Conservation (phyloP, 2,113 vertebrate genomes). For the Sylvia atricapilla region DNA sequence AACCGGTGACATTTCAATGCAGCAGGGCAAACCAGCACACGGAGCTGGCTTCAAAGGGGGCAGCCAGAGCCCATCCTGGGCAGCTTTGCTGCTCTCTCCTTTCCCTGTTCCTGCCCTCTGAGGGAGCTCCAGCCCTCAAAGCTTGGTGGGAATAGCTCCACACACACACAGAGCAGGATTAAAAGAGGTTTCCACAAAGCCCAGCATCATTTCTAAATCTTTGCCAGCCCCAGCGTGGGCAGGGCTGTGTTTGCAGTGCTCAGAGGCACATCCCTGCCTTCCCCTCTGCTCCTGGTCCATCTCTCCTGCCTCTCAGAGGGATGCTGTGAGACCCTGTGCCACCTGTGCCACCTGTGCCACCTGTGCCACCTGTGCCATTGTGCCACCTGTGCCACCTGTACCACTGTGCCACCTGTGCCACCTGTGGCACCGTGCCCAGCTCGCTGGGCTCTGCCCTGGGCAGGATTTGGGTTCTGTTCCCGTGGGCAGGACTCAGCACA, state of each 20-base stretch:
- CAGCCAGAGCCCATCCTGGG: neutral
- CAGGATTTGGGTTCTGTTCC: neutral
- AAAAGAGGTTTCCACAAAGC: neutral
- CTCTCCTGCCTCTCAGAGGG: accelerated
- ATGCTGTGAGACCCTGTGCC: neutral
- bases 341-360: neutral
- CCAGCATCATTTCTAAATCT: neutral
- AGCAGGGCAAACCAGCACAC: neutral
- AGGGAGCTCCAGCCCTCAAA: neutral
- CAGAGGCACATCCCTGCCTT: neutral
- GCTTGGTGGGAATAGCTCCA: neutral
- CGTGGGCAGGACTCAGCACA: neutral
- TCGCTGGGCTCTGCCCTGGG: accelerated
- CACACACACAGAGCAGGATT: neutral
- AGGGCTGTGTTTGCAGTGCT: neutral
- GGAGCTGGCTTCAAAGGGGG: neutral
- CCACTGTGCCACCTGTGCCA: neutral
- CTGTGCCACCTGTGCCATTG: no score
- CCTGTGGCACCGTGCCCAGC: neutral
- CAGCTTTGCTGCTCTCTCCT: neutral
- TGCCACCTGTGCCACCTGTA: neutral
- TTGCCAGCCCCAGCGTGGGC: neutral
- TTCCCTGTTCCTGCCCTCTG: neutral
- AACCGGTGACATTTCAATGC: neutral
- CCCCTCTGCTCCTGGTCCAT: neutral